Evolutionary conservation across 2,797 vertebrate genomes (phyloP).

Genomic region (Spatula clypeata): DNA sequence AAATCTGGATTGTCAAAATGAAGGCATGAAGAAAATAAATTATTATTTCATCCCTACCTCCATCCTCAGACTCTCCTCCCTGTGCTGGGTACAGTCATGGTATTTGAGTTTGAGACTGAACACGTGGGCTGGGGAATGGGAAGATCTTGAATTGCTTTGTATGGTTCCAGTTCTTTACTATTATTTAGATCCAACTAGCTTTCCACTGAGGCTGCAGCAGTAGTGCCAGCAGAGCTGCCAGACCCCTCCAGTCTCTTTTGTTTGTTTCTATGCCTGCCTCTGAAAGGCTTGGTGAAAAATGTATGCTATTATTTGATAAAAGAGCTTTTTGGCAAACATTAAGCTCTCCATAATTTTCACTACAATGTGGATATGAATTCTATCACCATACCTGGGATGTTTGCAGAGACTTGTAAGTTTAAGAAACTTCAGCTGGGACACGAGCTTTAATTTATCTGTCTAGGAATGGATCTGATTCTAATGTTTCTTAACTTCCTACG

Average conservation of each 20-base stretch:
- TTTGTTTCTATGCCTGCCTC: background rate
- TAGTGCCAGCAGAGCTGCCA: background rate
- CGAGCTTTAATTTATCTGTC: background rate
- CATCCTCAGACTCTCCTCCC: background rate
- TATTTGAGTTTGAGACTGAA: background rate
- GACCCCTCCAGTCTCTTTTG: background rate
- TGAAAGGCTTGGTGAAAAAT: background rate
- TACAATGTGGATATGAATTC: background rate
- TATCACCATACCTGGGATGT: background rate
- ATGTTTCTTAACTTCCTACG: background rate
- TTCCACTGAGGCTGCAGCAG: background rate
- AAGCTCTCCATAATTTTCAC: background rate
- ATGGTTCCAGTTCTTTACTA: background rate
- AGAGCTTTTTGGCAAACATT: background rate
- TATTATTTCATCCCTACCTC: background rate
- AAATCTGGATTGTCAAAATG: background rate
- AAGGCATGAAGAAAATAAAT: background rate
- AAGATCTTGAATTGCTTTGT: background rate
- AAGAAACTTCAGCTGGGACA: background rate
- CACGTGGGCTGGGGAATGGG: background rate
- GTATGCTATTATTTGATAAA: background rate
- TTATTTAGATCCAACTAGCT: background rate
- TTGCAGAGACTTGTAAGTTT: background rate
- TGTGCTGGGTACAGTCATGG: background rate
- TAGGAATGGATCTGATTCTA: background rate